These are phyloP conservation scores for Hydractinia echinata DNA, from an alignment of 30 jellyfish, hydroid and myxozoan species.

Conservation along the genomic window DNA sequence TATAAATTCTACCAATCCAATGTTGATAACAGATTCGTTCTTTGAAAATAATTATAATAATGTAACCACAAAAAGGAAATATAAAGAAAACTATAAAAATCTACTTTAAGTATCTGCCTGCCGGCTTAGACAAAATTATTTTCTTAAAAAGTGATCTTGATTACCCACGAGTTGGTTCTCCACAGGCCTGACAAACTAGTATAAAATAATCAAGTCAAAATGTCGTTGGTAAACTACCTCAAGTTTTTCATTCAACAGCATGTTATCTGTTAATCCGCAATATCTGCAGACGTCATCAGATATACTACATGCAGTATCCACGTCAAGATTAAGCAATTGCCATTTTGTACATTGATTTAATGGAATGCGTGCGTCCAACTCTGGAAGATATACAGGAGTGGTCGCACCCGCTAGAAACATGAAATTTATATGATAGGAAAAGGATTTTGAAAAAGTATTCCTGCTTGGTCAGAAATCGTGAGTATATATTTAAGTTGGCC, in stretches of 20 bases:
- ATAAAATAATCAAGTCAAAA: too few relatives aligned
- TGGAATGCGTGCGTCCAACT: constrained; percentile 5
- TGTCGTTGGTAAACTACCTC: background rate
- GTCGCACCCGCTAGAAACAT: constrained; percentile 23
- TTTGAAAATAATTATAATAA: background rate
- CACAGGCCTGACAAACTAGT: too few relatives aligned
- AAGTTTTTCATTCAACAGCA: background rate
- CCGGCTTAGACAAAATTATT: too few relatives aligned
- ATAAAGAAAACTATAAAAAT: too few relatives aligned
- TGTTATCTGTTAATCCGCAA: background rate
- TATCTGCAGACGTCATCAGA: constrained; percentile 13
- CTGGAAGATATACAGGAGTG: constrained; percentile 26
- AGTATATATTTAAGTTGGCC: too few relatives aligned
- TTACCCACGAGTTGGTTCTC: too few relatives aligned
- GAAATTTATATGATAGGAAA: too few relatives aligned
- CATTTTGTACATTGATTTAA: constrained; percentile 30
- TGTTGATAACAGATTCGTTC: constrained; percentile 13
- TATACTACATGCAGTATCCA: constrained; percentile 39
- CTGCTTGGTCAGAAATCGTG: too few relatives aligned
- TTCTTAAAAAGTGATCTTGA: too few relatives aligned
- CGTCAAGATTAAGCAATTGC: constrained; percentile 45
- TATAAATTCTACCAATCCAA: constrained; percentile 39
- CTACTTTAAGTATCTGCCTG: too few relatives aligned
- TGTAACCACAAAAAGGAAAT: too few relatives aligned
- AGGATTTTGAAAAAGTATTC: too few relatives aligned